Percentiles rank a stretch among this genome's conserved stretches.
Evolutionary conservation across 2,797 vertebrate genomes (phyloP).

Genomic region (Anabacerthia variegaticeps): DNA sequence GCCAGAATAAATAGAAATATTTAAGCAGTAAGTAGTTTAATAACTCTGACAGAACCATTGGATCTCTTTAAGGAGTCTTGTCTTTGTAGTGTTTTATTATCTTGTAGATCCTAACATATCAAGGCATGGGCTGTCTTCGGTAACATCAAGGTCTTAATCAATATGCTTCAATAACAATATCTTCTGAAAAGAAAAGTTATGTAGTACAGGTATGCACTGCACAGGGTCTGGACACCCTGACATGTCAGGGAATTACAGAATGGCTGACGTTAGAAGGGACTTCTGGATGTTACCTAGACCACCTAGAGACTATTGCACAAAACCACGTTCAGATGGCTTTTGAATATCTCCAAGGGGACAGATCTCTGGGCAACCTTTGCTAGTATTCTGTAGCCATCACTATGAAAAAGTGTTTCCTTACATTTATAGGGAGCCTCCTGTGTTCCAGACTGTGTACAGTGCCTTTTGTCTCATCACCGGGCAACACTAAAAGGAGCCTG

Average conservation of each 20-base stretch:
- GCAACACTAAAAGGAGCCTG: background rate
- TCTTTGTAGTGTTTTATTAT: background rate
- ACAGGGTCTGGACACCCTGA: background rate
- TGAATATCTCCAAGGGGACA: background rate
- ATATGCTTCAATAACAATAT: background rate
- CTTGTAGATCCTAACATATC: background rate
- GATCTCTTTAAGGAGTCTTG: background rate
- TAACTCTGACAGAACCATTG: background rate
- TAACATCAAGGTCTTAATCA: background rate
- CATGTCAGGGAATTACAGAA: background rate
- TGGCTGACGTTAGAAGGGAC: background rate
- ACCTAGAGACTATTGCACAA: background rate
- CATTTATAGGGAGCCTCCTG: background rate
- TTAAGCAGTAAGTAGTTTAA: background rate
- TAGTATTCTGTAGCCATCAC: fast-evolving
- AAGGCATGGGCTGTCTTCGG: background rate
- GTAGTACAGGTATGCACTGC: background rate
- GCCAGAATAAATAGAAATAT: background rate
- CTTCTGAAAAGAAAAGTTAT: background rate
- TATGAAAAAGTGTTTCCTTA: background rate
- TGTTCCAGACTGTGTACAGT: background rate
- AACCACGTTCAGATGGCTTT: background rate
- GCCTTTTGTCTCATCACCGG: background rate
- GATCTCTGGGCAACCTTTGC: background rate
- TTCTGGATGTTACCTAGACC: background rate